phyloP scores from a whole-genome alignment of 2,113 vertebrate genomes.

The Psettodes erumei region DNA sequence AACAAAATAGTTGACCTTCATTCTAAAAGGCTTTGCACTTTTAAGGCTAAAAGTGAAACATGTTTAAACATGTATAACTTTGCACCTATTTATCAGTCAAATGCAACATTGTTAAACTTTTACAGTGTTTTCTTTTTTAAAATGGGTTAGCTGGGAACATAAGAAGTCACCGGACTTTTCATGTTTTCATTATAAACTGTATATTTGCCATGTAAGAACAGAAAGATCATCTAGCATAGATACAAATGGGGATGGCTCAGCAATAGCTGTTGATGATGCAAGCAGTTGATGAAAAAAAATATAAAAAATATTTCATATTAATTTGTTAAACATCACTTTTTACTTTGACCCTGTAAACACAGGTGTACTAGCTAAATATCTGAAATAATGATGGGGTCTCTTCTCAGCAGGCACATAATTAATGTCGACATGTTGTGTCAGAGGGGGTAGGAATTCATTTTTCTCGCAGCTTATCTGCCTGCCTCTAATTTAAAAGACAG shows the following conservation, averaged over 20 bases:
- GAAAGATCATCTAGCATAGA: no score
- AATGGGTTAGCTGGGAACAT: background rate
- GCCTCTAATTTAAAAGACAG: constrained; percentile 53
- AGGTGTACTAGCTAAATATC: constrained; percentile 20
- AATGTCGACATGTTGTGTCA: constrained; percentile 54
- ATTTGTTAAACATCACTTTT: no score
- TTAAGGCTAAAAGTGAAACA: no score
- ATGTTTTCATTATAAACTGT: background rate
- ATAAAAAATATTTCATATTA: no score
- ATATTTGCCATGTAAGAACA: no score
- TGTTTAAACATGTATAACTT: no score
- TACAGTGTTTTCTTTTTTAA: background rate
- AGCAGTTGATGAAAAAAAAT: background rate
- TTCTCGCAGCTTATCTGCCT: constrained; percentile 41
- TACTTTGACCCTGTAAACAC: background rate
- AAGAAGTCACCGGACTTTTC: no score
- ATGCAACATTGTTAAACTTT: background rate
- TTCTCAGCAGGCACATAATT: constrained; percentile 30
- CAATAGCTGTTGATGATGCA: no score
- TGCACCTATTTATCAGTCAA: background rate
- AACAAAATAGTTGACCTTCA: no score
- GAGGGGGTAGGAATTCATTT: constrained; percentile 40
- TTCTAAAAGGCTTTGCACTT: no score
- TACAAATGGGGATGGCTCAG: no score
- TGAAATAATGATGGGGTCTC: constrained; percentile 31